Evolutionary conservation across 2,888 invertebrate genomes (phyloP).

Genomic region (Onchidella celtica): DNA sequence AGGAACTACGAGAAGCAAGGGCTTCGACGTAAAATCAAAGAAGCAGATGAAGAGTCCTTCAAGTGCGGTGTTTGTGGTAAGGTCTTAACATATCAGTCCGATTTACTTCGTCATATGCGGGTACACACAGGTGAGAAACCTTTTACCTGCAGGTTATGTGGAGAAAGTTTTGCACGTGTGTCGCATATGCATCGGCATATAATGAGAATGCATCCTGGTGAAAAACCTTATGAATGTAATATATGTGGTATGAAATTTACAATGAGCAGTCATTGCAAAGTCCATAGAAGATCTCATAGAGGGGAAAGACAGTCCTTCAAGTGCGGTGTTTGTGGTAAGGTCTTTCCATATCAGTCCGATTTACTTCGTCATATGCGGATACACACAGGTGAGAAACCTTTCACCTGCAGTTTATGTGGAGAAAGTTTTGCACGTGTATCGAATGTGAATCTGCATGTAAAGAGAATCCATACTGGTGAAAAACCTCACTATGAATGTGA

Average conservation of each 20-base stretch:
- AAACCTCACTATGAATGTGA: background rate
- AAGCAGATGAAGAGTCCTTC: too few species aligned
- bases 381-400: background rate
- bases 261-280: background rate
- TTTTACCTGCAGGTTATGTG: background rate
- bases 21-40: too few species aligned
- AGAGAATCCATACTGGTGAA: background rate
- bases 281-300: background rate
- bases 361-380: background rate
- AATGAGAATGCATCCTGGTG: background rate
- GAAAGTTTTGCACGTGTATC: background rate
- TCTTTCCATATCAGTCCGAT: background rate
- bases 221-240: background rate
- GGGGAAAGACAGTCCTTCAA: background rate
- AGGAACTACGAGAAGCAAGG: too few species aligned
- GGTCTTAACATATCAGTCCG: background rate
- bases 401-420: background rate
- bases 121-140: background rate
- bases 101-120: background rate
- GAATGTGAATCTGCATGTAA: background rate
- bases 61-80: too few species aligned
- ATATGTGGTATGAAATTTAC: background rate
- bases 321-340: background rate
- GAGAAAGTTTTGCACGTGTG: background rate
- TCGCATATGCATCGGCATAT: background rate